phyloP scores from a whole-genome alignment of 2,888 invertebrate species.

The Hemithea aestivaria region DNA sequence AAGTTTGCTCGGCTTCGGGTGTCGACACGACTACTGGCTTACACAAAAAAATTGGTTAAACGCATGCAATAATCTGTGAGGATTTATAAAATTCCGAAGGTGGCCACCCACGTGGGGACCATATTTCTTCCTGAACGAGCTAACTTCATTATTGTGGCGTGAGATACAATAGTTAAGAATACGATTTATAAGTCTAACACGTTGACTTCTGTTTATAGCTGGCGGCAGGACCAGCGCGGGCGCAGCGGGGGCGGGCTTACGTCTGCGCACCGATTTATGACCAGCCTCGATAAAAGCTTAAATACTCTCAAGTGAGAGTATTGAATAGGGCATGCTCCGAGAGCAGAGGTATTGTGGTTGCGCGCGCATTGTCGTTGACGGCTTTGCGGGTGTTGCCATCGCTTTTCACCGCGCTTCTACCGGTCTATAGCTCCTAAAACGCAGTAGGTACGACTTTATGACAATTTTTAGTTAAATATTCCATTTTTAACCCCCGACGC shows the following conservation, averaged over 20 bases:
- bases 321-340: conserved; percentile 53
- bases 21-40: conserved; percentile 56
- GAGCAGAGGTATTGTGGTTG: conserved; percentile 25
- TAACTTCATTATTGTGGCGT: conserved; percentile 79
- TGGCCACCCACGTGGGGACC: conserved; percentile 75
- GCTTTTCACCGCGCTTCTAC: neutral
- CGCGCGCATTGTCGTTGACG: conserved; percentile 7
- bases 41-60: conserved; percentile 64
- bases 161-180: conserved; percentile 79
- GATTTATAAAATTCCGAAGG: conserved; percentile 65
- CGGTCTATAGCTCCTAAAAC: too few relatives aligned
- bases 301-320: conserved; percentile 71
- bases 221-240: conserved; percentile 61
- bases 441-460: too few relatives aligned
- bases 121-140: conserved; percentile 77
- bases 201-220: conserved; percentile 79
- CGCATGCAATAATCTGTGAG: conserved; percentile 68
- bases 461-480: too few relatives aligned
- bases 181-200: conserved; percentile 79
- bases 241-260: conserved; percentile 68
- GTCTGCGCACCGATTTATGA: conserved; percentile 75
- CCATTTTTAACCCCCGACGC: too few relatives aligned
- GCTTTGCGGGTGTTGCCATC: conserved; percentile 2
- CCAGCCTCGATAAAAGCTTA: conserved; percentile 76
- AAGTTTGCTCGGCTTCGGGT: conserved; percentile 49